Percentiles rank a stretch among this genome's conserved stretches.
Evolutionary conservation across 2,113 vertebrate species (phyloP).

Genomic region (Dicrurus megarhynchus): DNA sequence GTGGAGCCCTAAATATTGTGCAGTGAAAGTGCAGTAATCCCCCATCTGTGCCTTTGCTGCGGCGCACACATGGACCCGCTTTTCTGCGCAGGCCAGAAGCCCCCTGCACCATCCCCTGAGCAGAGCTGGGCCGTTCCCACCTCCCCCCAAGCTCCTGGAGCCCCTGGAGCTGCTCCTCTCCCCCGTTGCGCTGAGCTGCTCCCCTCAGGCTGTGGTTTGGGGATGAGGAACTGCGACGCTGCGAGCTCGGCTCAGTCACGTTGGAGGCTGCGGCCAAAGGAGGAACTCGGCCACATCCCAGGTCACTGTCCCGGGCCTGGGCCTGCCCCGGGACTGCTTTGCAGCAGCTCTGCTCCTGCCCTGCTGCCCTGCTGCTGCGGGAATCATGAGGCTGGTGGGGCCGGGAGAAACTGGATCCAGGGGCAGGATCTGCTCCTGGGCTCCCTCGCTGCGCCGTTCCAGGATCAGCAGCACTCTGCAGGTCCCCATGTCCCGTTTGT

Average conservation of each 20-base stretch:
- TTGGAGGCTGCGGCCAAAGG: slow-evolving; percentile 4
- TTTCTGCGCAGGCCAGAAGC: not conserved
- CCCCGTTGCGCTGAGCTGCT: not conserved
- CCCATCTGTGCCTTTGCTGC: not conserved
- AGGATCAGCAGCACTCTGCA: not conserved
- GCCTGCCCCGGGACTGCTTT: not conserved
- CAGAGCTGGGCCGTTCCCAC: not conserved
- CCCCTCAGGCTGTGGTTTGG: not conserved
- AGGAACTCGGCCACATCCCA: slow-evolving; percentile 17
- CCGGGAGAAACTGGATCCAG: not conserved
- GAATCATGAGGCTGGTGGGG: accelerated
- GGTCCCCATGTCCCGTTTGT: accelerated
- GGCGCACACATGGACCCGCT: not conserved
- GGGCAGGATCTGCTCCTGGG: not conserved
- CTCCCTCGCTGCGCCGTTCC: not conserved
- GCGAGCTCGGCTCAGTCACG: not conserved
- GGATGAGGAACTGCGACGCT: slow-evolving; percentile 13
- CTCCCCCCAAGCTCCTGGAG: accelerated
- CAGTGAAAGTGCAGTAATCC: not conserved
- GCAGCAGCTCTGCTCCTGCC: not conserved
- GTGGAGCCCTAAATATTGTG: not conserved
- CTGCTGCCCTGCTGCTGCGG: not conserved
- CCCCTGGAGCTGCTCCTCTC: not conserved
- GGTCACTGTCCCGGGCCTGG: not conserved
- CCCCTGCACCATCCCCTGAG: not conserved